Percentiles rank a stretch among this genome's conserved stretches.
These are phyloP conservation scores for Sebastiscus tertius DNA, from an alignment of 2,797 vertebrate species.

Conservation along the genomic window DNA sequence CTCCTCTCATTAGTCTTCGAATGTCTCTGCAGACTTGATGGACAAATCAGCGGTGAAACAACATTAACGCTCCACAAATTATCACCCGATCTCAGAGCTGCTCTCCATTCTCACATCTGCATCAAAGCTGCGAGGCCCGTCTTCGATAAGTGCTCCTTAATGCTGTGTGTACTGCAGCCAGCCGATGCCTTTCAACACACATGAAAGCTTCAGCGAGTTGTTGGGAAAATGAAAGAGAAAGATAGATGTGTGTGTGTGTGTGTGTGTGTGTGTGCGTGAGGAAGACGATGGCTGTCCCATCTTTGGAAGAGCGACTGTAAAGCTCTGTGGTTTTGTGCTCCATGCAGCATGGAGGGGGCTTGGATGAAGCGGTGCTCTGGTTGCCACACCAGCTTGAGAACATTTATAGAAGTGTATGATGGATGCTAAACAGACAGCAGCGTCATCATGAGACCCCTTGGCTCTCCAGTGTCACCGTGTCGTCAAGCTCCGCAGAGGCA, in stretches of 20 bases:
- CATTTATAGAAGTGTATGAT: constrained; percentile 60
- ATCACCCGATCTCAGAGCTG: constrained; percentile 58
- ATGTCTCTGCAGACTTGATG: not conserved
- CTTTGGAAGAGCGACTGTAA: constrained; percentile 28
- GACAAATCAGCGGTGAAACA: constrained; percentile 68
- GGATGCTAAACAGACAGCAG: constrained; percentile 63
- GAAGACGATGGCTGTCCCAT: constrained; percentile 21
- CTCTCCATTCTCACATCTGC: constrained; percentile 78
- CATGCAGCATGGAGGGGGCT: constrained; percentile 16
- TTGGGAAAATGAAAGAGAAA: constrained; percentile 71
- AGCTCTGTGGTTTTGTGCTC: constrained; percentile 36
- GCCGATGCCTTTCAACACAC: constrained; percentile 73
- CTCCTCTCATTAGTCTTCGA: constrained; percentile 22
- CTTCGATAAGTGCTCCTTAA: constrained; percentile 69
- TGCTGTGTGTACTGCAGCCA: constrained; percentile 71
- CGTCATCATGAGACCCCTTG: constrained; percentile 32
- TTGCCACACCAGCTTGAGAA: constrained; percentile 59
- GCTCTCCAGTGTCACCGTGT: constrained; percentile 37
- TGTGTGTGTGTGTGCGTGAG: constrained; percentile 6
- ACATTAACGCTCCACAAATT: constrained; percentile 59
- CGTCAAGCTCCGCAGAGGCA: constrained; percentile 41
- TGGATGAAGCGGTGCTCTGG: constrained; percentile 22
- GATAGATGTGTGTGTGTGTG: constrained; percentile 25
- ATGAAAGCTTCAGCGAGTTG: constrained; percentile 72
- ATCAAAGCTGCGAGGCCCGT: constrained; percentile 77